Percentiles rank a stretch among this genome's conserved stretches.
Evolutionary conservation across 2,113 vertebrate genomes (phyloP).

Genomic region (Upupa epops): DNA sequence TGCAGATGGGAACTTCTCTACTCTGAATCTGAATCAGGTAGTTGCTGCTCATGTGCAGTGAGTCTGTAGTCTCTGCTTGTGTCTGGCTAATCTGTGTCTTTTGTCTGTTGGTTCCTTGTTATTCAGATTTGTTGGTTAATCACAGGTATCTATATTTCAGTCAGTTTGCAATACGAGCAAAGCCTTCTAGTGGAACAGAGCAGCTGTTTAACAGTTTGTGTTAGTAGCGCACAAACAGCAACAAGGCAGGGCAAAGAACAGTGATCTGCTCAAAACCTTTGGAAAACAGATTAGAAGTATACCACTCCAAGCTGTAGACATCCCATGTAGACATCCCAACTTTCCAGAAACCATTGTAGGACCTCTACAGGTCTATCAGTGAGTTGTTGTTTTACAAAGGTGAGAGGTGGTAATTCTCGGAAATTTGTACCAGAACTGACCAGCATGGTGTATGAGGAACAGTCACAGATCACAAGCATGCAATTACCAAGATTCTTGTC

Average conservation of each 20-base stretch:
- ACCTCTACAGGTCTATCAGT: neutral
- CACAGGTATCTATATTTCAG: neutral
- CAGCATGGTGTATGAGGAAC: neutral
- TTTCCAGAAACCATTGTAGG: neutral
- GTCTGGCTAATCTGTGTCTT: neutral
- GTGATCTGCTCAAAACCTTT: neutral
- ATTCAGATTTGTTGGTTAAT: neutral
- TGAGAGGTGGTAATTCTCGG: neutral
- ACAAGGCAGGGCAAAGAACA: neutral
- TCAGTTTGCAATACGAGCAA: neutral
- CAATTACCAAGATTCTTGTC: neutral
- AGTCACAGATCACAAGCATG: neutral
- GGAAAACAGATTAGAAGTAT: neutral
- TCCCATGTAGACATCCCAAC: neutral
- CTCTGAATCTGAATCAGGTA: neutral
- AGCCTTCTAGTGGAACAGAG: neutral
- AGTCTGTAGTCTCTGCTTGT: neutral
- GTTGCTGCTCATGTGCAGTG: neutral
- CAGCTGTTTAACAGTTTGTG: constrained; percentile 19
- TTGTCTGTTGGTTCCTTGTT: neutral
- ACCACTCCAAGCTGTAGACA: neutral
- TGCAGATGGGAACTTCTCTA: neutral
- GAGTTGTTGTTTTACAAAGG: neutral
- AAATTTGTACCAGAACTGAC: neutral
- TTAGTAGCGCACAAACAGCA: neutral